Evolutionary conservation across 2,113 vertebrate species (phyloP).

Genomic region (Semicossyphus pulcher): DNA sequence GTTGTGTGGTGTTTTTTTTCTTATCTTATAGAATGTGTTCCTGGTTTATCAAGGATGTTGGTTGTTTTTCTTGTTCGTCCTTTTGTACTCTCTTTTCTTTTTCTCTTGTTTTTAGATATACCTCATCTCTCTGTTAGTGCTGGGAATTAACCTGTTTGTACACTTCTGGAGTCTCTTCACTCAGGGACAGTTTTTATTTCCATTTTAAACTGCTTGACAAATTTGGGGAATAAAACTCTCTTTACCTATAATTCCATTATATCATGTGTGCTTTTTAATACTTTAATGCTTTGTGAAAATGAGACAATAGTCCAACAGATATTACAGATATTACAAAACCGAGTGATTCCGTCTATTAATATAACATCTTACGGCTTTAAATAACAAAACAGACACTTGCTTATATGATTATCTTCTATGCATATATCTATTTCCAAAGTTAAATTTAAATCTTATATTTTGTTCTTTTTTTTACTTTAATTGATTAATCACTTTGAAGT

Average conservation of each 20-base stretch:
- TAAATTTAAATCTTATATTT: neutral
- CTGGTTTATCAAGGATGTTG: neutral
- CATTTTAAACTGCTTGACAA: slow-evolving; percentile 35
- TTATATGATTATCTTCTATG: neutral
- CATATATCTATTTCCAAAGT: neutral
- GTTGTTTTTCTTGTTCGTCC: neutral
- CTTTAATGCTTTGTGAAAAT: neutral
- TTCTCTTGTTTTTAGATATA: slow-evolving; percentile 19
- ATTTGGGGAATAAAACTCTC: slow-evolving; percentile 48
- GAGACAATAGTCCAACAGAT: too few species aligned
- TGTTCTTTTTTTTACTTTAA: neutral
- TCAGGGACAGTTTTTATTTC: slow-evolving; percentile 45
- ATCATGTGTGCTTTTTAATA: neutral
- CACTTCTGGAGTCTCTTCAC: slow-evolving; percentile 27
- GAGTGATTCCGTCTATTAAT: too few species aligned
- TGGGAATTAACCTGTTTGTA: slow-evolving; percentile 21
- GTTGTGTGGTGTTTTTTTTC: neutral
- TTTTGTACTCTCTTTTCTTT: neutral
- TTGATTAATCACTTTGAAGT: too few species aligned
- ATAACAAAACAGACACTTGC: neutral
- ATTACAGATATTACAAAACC: too few species aligned
- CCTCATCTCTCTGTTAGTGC: slow-evolving; percentile 23
- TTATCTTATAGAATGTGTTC: neutral
- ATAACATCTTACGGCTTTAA: too few species aligned
- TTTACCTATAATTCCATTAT: neutral